Evolutionary conservation across 2,888 invertebrate genomes (phyloP).

Genomic region (Therioaphis trifolii): DNA sequence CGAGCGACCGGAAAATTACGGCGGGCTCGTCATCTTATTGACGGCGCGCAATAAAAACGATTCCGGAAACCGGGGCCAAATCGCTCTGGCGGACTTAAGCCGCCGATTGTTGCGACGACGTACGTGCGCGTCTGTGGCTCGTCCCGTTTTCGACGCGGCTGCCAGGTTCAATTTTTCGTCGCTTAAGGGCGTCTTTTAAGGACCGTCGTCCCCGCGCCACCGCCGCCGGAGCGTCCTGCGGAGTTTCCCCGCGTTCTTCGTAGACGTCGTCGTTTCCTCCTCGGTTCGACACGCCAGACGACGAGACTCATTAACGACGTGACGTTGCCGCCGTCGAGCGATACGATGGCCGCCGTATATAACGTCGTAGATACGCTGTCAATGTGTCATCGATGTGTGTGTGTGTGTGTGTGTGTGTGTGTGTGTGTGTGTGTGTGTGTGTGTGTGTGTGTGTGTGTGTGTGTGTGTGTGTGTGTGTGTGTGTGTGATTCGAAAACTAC

Average conservation of each 20-base stretch:
- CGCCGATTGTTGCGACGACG: slow-evolving; percentile 23
- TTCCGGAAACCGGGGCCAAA: slow-evolving; percentile 43
- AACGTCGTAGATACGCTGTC: neutral
- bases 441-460: neutral
- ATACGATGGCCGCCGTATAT: neutral
- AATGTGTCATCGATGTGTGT: neutral
- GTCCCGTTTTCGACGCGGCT: slow-evolving; percentile 25
- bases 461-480: neutral
- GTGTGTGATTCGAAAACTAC: neutral
- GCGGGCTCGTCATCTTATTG: slow-evolving; percentile 33
- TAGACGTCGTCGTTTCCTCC: neutral
- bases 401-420: neutral
- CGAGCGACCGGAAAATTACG: slow-evolving; percentile 53
- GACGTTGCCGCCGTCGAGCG: neutral
- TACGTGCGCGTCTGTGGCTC: neutral
- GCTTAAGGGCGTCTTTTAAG: slow-evolving; percentile 40
- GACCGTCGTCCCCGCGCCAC: neutral
- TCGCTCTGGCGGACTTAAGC: slow-evolving; percentile 37
- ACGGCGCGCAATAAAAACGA: slow-evolving; percentile 53
- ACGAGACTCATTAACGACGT: slow-evolving; percentile 6
- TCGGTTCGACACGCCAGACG: too few species aligned
- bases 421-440: neutral
- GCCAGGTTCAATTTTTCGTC: slow-evolving; percentile 47
- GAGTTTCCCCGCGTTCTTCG: neutral
- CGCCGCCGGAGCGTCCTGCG: slow-evolving; percentile 6